A percentile compares a stretch with the other conserved stretches of the same genome.
Conservation (phyloP, 2,888 invertebrate species). For the Hirtodrosophila cameraria region DNA sequence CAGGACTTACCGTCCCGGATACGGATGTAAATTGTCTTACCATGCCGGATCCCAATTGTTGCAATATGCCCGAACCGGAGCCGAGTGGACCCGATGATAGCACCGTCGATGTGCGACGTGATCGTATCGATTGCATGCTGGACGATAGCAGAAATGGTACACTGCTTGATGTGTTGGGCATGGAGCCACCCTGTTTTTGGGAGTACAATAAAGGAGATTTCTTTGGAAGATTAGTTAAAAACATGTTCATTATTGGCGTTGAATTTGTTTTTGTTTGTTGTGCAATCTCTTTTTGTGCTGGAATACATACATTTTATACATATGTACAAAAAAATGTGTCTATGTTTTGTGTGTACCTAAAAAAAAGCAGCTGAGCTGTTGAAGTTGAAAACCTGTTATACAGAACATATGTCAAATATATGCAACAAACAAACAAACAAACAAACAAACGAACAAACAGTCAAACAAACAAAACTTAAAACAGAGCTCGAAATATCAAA, state of each 20-base stretch:
- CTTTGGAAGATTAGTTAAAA: constrained; percentile 84
- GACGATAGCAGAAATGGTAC: constrained; percentile 93
- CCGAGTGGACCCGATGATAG: constrained; percentile 87
- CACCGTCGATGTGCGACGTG: constrained; percentile 90
- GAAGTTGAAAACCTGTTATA: constrained; percentile 31
- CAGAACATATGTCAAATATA: constrained; percentile 48
- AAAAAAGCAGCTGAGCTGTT: constrained; percentile 13
- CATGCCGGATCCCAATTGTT: constrained; percentile 96
- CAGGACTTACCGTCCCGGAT: constrained; percentile 88
- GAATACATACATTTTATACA: constrained; percentile 11
- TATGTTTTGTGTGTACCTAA: constrained; percentile 27
- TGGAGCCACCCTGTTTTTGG: constrained; percentile 91
- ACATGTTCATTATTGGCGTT: constrained; percentile 6
- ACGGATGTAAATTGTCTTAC: constrained; percentile 92
- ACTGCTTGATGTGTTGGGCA: constrained; percentile 95
- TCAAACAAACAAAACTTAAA: constrained; percentile 38
- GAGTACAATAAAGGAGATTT: constrained; percentile 85
- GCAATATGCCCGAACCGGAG: constrained; percentile 91
- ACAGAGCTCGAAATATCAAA: constrained; percentile 26
- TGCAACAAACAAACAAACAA: constrained; percentile 52
- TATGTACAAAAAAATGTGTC: constrained; percentile 56
- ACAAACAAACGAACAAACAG: constrained; percentile 45
- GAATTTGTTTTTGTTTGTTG: constrained; percentile 28
- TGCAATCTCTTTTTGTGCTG: constrained; percentile 29
- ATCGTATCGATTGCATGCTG: constrained; percentile 90